These are phyloP conservation scores for Lasiurus cinereus DNA, from an alignment of 2,113 vertebrate genomes.

Conservation along the genomic window DNA sequence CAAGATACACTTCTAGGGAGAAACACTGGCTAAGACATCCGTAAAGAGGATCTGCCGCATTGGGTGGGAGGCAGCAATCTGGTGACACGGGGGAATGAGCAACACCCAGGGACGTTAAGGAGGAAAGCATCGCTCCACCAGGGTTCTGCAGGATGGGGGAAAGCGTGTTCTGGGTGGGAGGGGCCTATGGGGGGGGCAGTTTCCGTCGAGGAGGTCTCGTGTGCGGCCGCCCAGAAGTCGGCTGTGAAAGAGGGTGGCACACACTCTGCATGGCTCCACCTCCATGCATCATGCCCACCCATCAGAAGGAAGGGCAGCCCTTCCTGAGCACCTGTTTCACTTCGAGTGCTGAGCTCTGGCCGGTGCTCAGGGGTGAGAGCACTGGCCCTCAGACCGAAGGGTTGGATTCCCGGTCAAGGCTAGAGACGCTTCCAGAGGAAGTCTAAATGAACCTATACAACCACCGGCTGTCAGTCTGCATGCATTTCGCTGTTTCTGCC, in stretches of 20 bases:
- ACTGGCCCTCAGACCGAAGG: too few relatives aligned
- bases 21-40: not conserved
- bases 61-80: not conserved
- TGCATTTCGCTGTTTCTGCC: not conserved
- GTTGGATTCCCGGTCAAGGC: too few relatives aligned
- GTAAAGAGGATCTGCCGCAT: not conserved
- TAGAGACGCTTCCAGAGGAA: not conserved
- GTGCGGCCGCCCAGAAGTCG: not conserved
- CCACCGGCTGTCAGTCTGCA: rapidly evolving
- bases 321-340: not conserved
- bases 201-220: not conserved
- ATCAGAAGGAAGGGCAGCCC: not conserved
- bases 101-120: not conserved
- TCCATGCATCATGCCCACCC: not conserved
- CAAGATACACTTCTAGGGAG: not conserved
- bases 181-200: not conserved
- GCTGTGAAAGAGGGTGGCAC: not conserved
- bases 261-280: not conserved
- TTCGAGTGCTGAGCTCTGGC: not conserved
- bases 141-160: not conserved
- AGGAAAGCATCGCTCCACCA: not conserved
- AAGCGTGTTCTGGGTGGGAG: not conserved
- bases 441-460: not conserved
- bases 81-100: not conserved
- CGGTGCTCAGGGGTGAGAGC: too few relatives aligned